These are phyloP conservation scores for Agonopterix heracliana DNA, from an alignment of 2,888 invertebrate species.

Conservation along the genomic window DNA sequence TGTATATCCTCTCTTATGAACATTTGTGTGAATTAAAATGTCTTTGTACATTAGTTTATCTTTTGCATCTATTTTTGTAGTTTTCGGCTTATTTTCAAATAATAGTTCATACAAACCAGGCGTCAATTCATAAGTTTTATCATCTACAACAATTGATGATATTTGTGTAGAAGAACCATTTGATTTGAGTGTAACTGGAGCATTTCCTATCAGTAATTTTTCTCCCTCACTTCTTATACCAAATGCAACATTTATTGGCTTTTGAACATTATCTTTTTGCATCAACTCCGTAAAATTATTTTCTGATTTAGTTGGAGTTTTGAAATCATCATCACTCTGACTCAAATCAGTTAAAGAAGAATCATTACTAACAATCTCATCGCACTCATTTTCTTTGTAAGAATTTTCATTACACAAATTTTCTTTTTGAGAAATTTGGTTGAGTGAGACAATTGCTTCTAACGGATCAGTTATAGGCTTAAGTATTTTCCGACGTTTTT, in stretches of 20 bases:
- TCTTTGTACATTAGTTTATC: neutral
- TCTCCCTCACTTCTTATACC: neutral
- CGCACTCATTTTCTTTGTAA: no score
- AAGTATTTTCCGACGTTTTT: constrained; percentile 1
- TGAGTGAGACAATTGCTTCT: neutral
- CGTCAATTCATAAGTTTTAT: neutral
- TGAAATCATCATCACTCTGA: no score
- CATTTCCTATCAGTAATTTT: neutral
- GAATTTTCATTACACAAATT: no score
- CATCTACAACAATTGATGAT: neutral
- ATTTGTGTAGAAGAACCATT: no score
- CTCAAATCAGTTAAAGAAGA: no score
- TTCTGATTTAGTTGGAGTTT: no score
- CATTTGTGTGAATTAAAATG: neutral
- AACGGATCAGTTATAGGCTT: constrained; percentile 5
- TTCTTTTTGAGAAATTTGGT: no score
- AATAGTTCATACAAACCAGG: neutral
- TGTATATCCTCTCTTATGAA: neutral
- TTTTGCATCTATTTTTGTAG: neutral
- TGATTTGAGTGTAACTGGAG: neutral
- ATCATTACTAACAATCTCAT: no score
- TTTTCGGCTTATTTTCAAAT: neutral
- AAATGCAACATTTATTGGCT: neutral
- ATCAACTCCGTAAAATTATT: no score
- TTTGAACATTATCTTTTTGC: no score